These are phyloP conservation scores for Cephus spinipes DNA, from an alignment of 2,888 invertebrate species.

Conservation along the genomic window DNA sequence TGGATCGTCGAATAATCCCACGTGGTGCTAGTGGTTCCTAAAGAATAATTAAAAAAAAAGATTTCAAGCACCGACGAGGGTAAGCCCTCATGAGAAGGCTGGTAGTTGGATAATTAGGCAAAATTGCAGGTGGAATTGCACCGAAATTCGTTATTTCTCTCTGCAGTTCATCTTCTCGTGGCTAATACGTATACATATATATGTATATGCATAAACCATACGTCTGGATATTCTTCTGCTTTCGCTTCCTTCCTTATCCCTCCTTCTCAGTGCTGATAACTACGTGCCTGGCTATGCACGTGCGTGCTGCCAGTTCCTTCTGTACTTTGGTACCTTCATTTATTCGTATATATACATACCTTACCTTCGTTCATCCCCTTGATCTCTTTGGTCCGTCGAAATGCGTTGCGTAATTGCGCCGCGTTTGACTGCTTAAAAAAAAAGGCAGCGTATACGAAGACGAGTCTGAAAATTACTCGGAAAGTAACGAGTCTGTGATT, in stretches of 20 bases:
- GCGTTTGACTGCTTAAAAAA: constrained; percentile 30
- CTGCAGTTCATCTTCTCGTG: background rate
- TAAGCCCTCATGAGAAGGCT: background rate
- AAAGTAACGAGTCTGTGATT: constrained; percentile 46
- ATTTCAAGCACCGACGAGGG: background rate
- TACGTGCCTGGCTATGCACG: too few relatives aligned
- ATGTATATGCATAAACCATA: background rate
- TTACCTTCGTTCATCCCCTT: too few relatives aligned
- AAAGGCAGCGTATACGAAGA: constrained; percentile 32
- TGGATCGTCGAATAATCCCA: background rate
- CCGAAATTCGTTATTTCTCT: background rate
- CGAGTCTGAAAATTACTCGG: constrained; percentile 47
- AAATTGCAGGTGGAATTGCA: background rate
- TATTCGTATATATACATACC: too few relatives aligned
- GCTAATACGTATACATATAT: background rate
- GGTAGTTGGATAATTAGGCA: background rate
- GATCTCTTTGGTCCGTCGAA: too few relatives aligned
- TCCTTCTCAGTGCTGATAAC: constrained; percentile 22
- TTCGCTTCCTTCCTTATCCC: constrained; percentile 18
- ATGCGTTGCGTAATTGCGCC: constrained; percentile 39
- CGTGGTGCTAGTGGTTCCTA: background rate
- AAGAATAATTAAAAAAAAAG: background rate
- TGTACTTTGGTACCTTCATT: too few relatives aligned
- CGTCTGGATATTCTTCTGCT: constrained; percentile 20
- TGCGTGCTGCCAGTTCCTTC: too few relatives aligned